phyloP scores from a whole-genome alignment of 37 sponge, comb jelly and placozoan species.

The Hexactinellida sp. region DNA sequence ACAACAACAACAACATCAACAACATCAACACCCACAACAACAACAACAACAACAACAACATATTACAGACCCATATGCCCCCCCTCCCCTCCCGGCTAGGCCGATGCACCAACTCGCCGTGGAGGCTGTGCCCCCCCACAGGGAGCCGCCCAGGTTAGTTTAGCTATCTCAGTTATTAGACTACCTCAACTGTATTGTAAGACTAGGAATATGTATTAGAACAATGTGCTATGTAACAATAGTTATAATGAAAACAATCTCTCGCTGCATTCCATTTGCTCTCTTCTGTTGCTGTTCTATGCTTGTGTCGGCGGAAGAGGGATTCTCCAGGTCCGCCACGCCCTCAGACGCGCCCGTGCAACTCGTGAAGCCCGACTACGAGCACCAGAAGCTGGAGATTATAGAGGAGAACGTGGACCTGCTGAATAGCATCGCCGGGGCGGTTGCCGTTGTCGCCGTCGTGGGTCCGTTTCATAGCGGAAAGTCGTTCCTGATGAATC shows the following conservation, averaged over 20 bases:
- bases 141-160: not conserved
- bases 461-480: constrained; percentile 86
- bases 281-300: not conserved
- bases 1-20: not conserved
- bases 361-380: constrained; percentile 58
- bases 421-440: constrained; percentile 44
- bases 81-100: not conserved
- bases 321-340: not conserved
- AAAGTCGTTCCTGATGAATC: constrained; percentile 81
- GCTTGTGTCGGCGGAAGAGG: not conserved
- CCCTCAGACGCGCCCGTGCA: constrained; percentile 58
- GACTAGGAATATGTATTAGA: not conserved
- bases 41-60: not conserved
- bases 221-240: no score
- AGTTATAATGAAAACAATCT: not conserved
- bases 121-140: not conserved
- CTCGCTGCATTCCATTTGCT: not conserved
- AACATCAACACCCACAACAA: not conserved
- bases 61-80: no score
- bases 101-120: not conserved
- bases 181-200: not conserved
- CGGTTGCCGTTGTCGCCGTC: constrained; percentile 77
- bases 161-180: not conserved
- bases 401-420: constrained; percentile 51
- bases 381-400: constrained; percentile 48